These are phyloP conservation scores for Pachypanchax playfairii DNA, from an alignment of 2,113 vertebrate genomes.

Conservation along the genomic window DNA sequence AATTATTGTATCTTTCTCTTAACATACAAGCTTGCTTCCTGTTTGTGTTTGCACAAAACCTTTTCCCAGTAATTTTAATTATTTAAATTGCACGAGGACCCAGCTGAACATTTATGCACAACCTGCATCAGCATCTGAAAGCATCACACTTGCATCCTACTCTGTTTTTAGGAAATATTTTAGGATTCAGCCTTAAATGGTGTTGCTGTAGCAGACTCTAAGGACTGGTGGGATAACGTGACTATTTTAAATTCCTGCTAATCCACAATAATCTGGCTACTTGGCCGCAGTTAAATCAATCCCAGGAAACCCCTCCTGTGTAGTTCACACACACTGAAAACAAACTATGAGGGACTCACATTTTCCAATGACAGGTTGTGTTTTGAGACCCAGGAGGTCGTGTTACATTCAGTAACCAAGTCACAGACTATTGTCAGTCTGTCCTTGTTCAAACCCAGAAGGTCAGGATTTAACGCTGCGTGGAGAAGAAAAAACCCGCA, in stretches of 20 bases:
- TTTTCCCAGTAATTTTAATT: too few species aligned
- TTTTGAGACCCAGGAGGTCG: constrained; percentile 20
- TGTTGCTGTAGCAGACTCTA: constrained; percentile 64
- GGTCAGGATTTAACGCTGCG: constrained; percentile 39
- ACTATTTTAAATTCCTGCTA: constrained; percentile 78
- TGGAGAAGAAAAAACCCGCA: not conserved
- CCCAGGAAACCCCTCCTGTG: constrained; percentile 36
- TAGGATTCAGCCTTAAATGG: constrained; percentile 31
- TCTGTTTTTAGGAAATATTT: too few species aligned
- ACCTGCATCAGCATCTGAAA: too few species aligned
- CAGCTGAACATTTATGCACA: too few species aligned
- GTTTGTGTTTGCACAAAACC: too few species aligned
- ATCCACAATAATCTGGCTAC: constrained; percentile 78
- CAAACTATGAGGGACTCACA: not conserved
- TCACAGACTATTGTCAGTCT: constrained; percentile 19
- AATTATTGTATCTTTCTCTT: too few species aligned
- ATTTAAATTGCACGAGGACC: too few species aligned
- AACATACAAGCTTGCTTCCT: too few species aligned
- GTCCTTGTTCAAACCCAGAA: constrained; percentile 50
- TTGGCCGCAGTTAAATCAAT: constrained; percentile 77
- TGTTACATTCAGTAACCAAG: constrained; percentile 38
- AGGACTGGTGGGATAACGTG: constrained; percentile 73
- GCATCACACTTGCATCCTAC: too few species aligned
- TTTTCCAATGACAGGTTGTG: constrained; percentile 15
- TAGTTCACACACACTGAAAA: constrained; percentile 9